These are phyloP conservation scores for Bombyx mori DNA, from an alignment of 1,140 invertebrate genomes.

Conservation along the genomic window ASM3026992v2 NC_085110.1:6871501-6872000, in stretches of 20 bases:
- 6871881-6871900: slow-evolving; percentile 35
- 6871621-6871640: no score
- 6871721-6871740: no score
- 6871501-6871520: slow-evolving; percentile 13
- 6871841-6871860: slow-evolving; percentile 42
- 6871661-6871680: no score
- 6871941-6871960: slow-evolving; percentile 37
- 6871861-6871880: slow-evolving; percentile 48
- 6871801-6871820: slow-evolving; percentile 40
- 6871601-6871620: no score
- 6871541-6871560: no score
- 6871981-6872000: slow-evolving; percentile 53
- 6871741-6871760: neutral
- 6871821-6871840: slow-evolving; percentile 56
- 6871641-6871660: no score
- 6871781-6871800: slow-evolving; percentile 30
- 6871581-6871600: no score
- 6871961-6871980: slow-evolving; percentile 52
- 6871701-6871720: no score
- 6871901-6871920: slow-evolving; percentile 18
- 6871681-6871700: no score
- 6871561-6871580: no score
- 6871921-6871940: slow-evolving; percentile 14
- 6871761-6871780: neutral
- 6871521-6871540: neutral